Evolutionary conservation across 1,140 invertebrate genomes (phyloP).

Genomic region (Zaprionus vittiger): DNA sequence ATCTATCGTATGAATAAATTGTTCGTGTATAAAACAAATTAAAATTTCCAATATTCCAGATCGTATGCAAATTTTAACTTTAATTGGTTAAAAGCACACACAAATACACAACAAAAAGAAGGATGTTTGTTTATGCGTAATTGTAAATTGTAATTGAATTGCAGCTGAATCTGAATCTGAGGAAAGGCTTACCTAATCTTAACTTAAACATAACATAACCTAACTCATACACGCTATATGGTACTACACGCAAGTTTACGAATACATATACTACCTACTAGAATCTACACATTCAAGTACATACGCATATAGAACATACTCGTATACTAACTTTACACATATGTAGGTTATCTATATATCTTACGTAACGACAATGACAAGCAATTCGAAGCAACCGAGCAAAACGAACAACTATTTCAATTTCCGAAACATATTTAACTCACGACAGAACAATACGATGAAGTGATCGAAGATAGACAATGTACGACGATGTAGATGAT

Average conservation of each 20-base stretch:
- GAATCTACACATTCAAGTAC: constrained; percentile 42
- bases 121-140: constrained; percentile 24
- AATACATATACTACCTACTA: constrained; percentile 38
- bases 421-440: constrained; percentile 66
- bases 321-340: constrained; percentile 48
- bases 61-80: constrained; percentile 23
- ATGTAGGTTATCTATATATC: constrained; percentile 63
- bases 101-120: not conserved
- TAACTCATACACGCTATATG: constrained; percentile 54
- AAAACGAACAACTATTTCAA: constrained; percentile 69
- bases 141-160: constrained; percentile 28
- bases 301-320: constrained; percentile 55
- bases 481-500: constrained; percentile 39
- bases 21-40: constrained; percentile 45
- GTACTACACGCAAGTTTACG: constrained; percentile 27
- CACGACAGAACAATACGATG: constrained; percentile 37
- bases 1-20: constrained; percentile 59
- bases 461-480: constrained; percentile 1
- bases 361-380: constrained; percentile 75
- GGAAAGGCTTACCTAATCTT: constrained; percentile 57
- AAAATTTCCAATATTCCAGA: constrained; percentile 41
- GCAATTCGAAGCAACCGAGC: constrained; percentile 72
- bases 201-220: constrained; percentile 45
- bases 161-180: constrained; percentile 8
- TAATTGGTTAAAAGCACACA: constrained; percentile 36